phyloP scores from a whole-genome alignment of 1,140 invertebrate species.

The Drosophila persimilis region DNA sequence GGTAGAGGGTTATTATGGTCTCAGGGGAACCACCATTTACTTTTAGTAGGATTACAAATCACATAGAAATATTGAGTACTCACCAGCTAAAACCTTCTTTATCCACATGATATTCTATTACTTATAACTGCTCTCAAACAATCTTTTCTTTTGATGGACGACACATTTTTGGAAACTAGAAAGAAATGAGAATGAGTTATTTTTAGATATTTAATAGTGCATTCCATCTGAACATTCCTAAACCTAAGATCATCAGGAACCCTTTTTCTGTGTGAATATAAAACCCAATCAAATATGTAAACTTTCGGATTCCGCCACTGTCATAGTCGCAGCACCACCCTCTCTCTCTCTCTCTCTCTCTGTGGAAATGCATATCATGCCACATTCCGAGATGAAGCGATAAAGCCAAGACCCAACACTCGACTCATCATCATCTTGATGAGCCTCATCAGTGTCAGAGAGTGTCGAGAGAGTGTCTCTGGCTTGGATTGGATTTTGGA shows the following conservation, averaged over 20 bases:
- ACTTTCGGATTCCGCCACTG: slow-evolving; percentile 1
- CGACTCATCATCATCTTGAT: slow-evolving; percentile 46
- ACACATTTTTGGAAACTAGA: not conserved
- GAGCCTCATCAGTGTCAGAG: slow-evolving; percentile 62
- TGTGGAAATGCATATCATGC: slow-evolving; percentile 19
- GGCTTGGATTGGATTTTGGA: not conserved
- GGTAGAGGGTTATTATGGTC: too few relatives aligned
- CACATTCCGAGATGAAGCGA: slow-evolving; percentile 60
- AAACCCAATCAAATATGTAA: slow-evolving; percentile 44
- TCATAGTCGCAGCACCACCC: slow-evolving; percentile 3
- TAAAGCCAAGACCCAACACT: slow-evolving; percentile 28
- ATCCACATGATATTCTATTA: too few relatives aligned
- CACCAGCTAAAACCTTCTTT: too few relatives aligned
- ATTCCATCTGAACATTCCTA: slow-evolving; percentile 14
- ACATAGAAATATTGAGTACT: too few relatives aligned
- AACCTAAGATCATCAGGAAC: not conserved
- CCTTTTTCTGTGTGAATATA: slow-evolving; percentile 8
- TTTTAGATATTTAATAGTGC: not conserved
- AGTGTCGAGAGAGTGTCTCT: not conserved
- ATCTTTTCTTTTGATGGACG: too few relatives aligned
- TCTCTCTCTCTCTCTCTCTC: not conserved
- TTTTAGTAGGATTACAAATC: too few relatives aligned
- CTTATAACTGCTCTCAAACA: too few relatives aligned
- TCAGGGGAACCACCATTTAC: too few relatives aligned
- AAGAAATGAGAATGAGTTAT: not conserved